Evolutionary conservation across 2,888 invertebrate genomes (phyloP).

Genomic region (Lasioglossum villosulum): DNA sequence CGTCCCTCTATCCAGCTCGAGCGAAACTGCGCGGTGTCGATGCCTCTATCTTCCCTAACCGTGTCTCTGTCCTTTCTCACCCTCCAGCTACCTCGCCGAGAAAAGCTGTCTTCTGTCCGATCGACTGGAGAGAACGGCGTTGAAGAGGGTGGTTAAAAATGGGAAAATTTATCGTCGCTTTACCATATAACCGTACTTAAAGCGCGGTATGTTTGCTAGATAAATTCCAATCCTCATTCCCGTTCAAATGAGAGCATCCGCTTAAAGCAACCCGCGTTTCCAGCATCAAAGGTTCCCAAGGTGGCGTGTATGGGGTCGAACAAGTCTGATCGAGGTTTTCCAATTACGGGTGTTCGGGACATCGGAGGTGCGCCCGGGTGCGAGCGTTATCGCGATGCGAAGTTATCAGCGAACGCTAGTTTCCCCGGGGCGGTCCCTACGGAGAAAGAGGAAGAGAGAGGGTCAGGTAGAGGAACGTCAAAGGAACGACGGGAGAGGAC

Average conservation of each 20-base stretch:
- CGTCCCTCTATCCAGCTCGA: conserved; percentile 47
- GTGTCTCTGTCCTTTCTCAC: too few species aligned
- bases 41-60: conserved; percentile 32
- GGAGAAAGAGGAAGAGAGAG: conserved; percentile 16
- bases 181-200: neutral
- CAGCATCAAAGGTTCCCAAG: neutral
- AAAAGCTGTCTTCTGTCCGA: neutral
- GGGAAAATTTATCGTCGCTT: neutral
- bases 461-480: conserved; percentile 8
- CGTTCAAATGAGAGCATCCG: neutral
- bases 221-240: neutral
- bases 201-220: neutral
- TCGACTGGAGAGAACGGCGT: neutral
- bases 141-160: neutral
- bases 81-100: neutral
- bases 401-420: conserved; percentile 10
- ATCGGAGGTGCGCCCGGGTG: neutral
- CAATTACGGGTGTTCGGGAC: neutral
- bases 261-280: neutral
- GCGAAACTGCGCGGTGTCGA: conserved; percentile 35
- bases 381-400: neutral
- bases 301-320: neutral
- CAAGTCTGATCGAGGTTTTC: neutral
- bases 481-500: conserved; percentile 29
- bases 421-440: conserved; percentile 12